phyloP scores from a whole-genome alignment of 92 coral and sea anemone genomes.

The Plumapathes pennacea region DNA sequence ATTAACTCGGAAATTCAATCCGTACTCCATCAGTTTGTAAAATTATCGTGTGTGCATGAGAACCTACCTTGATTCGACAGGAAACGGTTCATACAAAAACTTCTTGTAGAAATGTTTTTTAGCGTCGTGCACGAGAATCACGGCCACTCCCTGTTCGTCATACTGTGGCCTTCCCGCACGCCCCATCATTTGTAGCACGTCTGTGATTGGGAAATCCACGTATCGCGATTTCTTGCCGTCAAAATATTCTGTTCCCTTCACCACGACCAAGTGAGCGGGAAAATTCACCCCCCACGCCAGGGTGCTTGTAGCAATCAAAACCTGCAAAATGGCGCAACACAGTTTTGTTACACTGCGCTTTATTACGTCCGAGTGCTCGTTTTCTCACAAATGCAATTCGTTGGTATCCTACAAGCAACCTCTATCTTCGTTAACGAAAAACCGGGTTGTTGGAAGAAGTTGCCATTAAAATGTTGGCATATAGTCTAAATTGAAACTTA shows the following conservation, averaged over 20 bases:
- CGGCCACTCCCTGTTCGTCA: slow-evolving; percentile 97
- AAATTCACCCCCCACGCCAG: slow-evolving; percentile 99
- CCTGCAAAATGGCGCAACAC: no score
- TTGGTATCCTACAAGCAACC: no score
- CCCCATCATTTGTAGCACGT: slow-evolving; percentile 99
- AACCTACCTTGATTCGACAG: slow-evolving; percentile 93
- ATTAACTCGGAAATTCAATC: no score
- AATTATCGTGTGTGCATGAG: neutral
- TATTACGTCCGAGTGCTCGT: no score
- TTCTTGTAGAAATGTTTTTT: slow-evolving; percentile 99
- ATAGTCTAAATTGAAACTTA: no score
- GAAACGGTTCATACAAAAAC: slow-evolving; percentile 96
- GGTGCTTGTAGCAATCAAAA: slow-evolving; percentile 94
- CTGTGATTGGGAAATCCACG: slow-evolving; percentile 98
- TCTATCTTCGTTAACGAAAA: no score
- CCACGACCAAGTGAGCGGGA: slow-evolving; percentile 95
- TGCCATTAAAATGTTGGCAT: no score
- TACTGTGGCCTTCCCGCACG: slow-evolving; percentile 99
- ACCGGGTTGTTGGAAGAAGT: no score
- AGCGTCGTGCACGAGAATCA: slow-evolving; percentile 95
- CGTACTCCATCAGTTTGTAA: no score
- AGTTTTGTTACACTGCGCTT: no score
- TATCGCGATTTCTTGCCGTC: slow-evolving; percentile 93
- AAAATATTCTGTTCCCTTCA: slow-evolving; percentile 95
- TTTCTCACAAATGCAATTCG: no score